Conservation (phyloP, 2,113 vertebrate genomes). For the human region GRCh38 chr16:63590001-63590500, state of each 20-base stretch:
- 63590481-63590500: not conserved
- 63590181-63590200: not conserved
- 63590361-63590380: not conserved
- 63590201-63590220: not conserved
- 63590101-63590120: not conserved
- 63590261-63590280: not conserved
- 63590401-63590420: not conserved
- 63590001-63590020: not conserved
- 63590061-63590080: not conserved
- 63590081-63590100: not conserved
- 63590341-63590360: not conserved
- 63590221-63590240: not conserved
- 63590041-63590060: not conserved
- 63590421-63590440: not conserved
- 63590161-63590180: not conserved
- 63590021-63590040: not conserved
- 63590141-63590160: not conserved
- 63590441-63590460: not conserved
- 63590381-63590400: not conserved
- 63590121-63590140: not conserved
- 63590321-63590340: not conserved
- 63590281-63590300: not conserved
- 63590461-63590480: not conserved
- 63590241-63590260: not conserved
- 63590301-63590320: not conserved